A percentile compares a stretch with the other conserved stretches of the same genome.
phyloP scores from a whole-genome alignment of 2,888 invertebrate genomes.

The Cosmia pyralina region DNA sequence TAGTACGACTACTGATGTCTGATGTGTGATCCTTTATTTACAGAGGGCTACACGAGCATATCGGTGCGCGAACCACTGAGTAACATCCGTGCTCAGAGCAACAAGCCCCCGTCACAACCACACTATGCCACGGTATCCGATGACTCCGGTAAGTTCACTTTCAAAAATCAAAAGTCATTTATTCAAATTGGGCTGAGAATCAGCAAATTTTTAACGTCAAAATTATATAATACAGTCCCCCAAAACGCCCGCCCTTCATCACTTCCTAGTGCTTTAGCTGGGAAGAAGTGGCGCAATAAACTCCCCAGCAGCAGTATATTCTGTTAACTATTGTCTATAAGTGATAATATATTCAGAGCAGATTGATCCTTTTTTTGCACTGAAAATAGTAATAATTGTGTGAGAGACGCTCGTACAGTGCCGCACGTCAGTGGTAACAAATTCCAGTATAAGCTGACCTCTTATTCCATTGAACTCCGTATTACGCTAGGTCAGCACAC shows the following conservation, averaged over 20 bases:
- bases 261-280: too few species aligned
- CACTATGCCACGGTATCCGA: constrained; percentile 98
- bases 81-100: constrained; percentile 91
- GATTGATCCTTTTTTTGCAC: not conserved
- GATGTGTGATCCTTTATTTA: constrained; percentile 61
- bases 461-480: not conserved
- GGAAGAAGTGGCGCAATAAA: too few species aligned
- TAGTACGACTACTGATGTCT: not conserved
- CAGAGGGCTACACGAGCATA: constrained; percentile 97
- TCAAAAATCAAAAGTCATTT: too few species aligned
- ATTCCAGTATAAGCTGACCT: not conserved
- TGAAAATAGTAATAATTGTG: not conserved
- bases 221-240: too few species aligned
- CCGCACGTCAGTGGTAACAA: not conserved
- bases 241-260: too few species aligned
- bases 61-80: constrained; percentile 96
- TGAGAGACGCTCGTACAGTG: too few species aligned
- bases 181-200: too few species aligned
- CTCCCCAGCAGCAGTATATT: too few species aligned
- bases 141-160: constrained; percentile 92
- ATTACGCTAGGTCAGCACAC: not conserved
- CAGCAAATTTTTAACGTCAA: too few species aligned
- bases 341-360: not conserved
- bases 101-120: constrained; percentile 84
- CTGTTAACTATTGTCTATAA: not conserved